phyloP scores from a whole-genome alignment of 2,797 vertebrate species.

The Sciurus carolinensis region DNA sequence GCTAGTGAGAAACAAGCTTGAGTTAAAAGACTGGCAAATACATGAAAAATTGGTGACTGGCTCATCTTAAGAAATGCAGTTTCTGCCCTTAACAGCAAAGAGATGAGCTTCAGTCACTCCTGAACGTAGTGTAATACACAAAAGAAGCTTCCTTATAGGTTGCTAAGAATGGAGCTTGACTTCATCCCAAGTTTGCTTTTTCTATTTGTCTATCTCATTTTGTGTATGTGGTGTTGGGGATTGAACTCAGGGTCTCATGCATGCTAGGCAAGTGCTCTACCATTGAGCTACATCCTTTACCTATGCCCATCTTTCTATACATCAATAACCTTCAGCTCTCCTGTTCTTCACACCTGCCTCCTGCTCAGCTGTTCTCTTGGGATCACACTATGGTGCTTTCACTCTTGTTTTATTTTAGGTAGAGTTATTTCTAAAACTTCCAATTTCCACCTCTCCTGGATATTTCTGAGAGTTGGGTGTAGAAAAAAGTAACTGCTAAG shows the following conservation, averaged over 20 bases:
- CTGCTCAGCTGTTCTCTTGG: conserved; percentile 3
- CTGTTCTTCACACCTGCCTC: not conserved
- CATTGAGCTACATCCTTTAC: not conserved
- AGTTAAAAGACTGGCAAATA: not conserved
- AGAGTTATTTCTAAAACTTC: conserved; percentile 59
- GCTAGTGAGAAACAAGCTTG: conserved; percentile 5
- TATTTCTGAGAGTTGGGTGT: conserved; percentile 12
- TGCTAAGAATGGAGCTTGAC: not conserved
- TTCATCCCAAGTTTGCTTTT: not conserved
- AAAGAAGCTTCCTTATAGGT: not conserved
- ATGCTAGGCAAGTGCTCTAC: not conserved
- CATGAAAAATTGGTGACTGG: not conserved
- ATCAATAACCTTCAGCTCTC: not conserved
- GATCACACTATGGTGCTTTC: conserved; percentile 13
- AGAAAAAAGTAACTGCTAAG: conserved; percentile 6
- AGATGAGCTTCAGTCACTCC: not conserved
- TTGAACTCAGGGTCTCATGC: not conserved
- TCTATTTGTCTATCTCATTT: not conserved
- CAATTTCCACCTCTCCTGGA: conserved; percentile 1
- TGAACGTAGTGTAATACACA: conserved; percentile 27
- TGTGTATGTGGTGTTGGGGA: not conserved
- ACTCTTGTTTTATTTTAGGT: conserved; percentile 68
- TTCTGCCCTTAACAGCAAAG: not conserved
- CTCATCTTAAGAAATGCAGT: not conserved
- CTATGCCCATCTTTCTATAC: not conserved